phyloP scores from a whole-genome alignment of 1,140 invertebrate genomes.

The Hylaeus anthracinus region DNA sequence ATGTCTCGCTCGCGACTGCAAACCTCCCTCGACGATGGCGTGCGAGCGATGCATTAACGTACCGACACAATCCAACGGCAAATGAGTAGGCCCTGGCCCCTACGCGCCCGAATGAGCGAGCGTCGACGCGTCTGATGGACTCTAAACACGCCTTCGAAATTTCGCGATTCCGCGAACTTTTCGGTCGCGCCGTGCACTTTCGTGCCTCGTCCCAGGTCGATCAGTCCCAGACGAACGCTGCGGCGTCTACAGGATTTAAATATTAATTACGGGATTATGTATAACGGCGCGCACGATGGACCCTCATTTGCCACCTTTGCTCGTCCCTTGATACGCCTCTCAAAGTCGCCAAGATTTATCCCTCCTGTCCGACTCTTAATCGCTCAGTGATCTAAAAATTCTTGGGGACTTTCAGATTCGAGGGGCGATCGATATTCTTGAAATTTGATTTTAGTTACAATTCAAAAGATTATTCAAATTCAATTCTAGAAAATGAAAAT shows the following conservation, averaged over 20 bases:
- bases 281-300: background rate
- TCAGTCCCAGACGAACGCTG: background rate
- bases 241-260: constrained; percentile 40
- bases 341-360: background rate
- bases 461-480: no score
- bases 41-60: constrained; percentile 78
- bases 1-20: constrained; percentile 74
- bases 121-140: constrained; percentile 73
- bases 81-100: constrained; percentile 73
- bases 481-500: no score
- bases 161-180: constrained; percentile 77
- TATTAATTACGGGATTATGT: constrained; percentile 40
- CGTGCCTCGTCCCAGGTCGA: background rate
- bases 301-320: constrained; percentile 4
- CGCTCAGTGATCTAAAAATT: background rate
- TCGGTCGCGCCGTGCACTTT: constrained; percentile 48
- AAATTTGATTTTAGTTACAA: no score
- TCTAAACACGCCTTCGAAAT: constrained; percentile 78
- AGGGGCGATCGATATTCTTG: no score
- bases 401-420: no score
- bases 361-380: background rate
- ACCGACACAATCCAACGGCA: constrained; percentile 77
- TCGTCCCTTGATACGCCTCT: background rate
- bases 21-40: constrained; percentile 73
- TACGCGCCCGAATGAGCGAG: constrained; percentile 71